These are phyloP conservation scores for Ooceraea biroi DNA, from an alignment of 1,140 invertebrate species.

Conservation along the genomic window DNA sequence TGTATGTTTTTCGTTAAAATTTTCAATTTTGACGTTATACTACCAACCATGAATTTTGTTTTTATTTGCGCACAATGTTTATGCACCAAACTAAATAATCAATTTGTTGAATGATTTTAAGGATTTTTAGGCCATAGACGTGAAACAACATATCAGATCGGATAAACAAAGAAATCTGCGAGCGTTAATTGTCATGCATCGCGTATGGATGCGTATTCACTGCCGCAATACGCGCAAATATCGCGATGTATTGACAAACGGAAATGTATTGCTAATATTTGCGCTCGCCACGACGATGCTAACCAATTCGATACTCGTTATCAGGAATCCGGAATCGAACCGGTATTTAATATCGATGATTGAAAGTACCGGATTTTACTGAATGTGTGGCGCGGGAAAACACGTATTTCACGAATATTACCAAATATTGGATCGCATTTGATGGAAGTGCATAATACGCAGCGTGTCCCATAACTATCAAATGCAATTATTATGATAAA, in stretches of 20 bases:
- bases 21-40: neutral
- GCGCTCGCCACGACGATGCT: slow-evolving; percentile 17
- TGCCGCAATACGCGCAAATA: slow-evolving; percentile 34
- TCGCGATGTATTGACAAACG: slow-evolving; percentile 46
- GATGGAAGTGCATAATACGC: neutral
- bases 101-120: neutral
- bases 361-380: slow-evolving; percentile 27
- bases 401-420: slow-evolving; percentile 20
- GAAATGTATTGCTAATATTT: slow-evolving; percentile 70
- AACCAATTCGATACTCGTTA: slow-evolving; percentile 60
- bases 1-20: neutral
- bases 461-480: neutral
- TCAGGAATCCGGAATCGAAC: slow-evolving; percentile 3
- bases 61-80: neutral
- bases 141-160: neutral
- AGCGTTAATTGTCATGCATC: slow-evolving; percentile 24
- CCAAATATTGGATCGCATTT: slow-evolving; percentile 10
- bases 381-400: neutral
- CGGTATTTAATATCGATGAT: slow-evolving; percentile 55
- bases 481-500: neutral
- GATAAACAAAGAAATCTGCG: slow-evolving; percentile 14
- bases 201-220: neutral
- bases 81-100: neutral
- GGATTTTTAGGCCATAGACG: too few relatives aligned
- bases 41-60: neutral